Percentiles rank a stretch among this genome's conserved stretches.
phyloP scores from a whole-genome alignment of 2,888 invertebrate genomes.

The Drosophila suboccidentalis region DNA sequence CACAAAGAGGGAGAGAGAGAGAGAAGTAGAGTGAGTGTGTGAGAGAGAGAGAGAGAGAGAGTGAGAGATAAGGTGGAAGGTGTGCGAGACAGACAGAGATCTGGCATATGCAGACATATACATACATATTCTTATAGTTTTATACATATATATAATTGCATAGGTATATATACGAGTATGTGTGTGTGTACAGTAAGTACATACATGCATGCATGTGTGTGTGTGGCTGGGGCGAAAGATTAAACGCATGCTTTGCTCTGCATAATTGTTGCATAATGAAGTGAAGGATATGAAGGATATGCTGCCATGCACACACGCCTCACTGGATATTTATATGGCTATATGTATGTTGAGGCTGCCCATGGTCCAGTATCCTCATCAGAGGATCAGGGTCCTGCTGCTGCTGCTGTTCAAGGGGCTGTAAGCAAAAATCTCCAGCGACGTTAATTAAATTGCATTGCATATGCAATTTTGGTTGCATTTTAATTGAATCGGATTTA shows the following conservation, averaged over 20 bases:
- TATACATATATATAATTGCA: neutral
- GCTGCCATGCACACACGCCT: slow-evolving; percentile 54
- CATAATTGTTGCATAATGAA: slow-evolving; percentile 81
- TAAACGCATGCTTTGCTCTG: slow-evolving; percentile 80
- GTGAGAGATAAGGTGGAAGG: neutral
- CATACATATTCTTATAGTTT: neutral
- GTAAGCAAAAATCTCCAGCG: slow-evolving; percentile 68
- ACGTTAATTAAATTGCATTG: slow-evolving; percentile 79
- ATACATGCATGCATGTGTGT: neutral
- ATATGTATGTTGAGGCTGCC: slow-evolving; percentile 52
- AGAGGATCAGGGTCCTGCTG: too few species aligned
- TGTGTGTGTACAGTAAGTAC: neutral
- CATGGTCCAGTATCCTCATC: slow-evolving; percentile 20
- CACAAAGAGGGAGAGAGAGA: slow-evolving; percentile 8
- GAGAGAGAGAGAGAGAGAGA: neutral
- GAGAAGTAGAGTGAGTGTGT: too few species aligned
- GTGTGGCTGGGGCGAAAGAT: slow-evolving; percentile 72
- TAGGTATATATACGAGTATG: neutral
- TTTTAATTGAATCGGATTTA: slow-evolving; percentile 80
- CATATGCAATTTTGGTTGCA: slow-evolving; percentile 77
- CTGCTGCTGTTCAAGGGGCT: neutral
- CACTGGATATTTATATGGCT: slow-evolving; percentile 76
- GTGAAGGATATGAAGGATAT: slow-evolving; percentile 80
- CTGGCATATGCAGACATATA: slow-evolving; percentile 30
- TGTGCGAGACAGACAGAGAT: slow-evolving; percentile 1